Evolutionary conservation across 2,797 vertebrate genomes (phyloP), one percentile per base, ranked within the genome.

Genomic region (Paguma larvata): DNA sequence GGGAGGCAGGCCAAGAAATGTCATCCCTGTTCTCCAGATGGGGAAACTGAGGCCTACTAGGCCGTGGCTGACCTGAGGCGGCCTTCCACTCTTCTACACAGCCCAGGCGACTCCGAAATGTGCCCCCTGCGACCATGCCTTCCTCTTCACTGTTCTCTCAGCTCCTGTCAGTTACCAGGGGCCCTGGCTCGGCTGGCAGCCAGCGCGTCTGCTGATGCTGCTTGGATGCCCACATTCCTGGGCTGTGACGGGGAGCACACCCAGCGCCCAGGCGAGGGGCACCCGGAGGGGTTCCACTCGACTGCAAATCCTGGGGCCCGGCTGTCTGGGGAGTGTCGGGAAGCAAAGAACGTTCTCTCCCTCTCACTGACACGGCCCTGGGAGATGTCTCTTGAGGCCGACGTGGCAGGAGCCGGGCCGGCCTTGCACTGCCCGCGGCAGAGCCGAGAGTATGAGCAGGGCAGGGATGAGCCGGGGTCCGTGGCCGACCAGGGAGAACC

Each of bases 141-240:
- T 89, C 59, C 72, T 65, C 78, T 89, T 65, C 15, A 59, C 83
- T 38, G 53, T 38, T 91, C 84, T 94, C 78, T 95, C 77, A 85
- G 79, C 95, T 96, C 78, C 70, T 75, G 86, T 88, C 96, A 92
- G 93, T 72, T 77, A 63, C 30, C 87, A 90, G 89, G 72, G 85
- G 87, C 92, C 70, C 65, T 11, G 34, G 70, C 91, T 92, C 34
- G 80, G 96, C 97, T 65, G 89, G 41, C 95, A 95, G 96, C 97
- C 95, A 97, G 92, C 23, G 0, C 75, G 92, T 96, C 97, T 93
- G 93, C 83, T 87, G 79, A 53, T 34, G 80, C 63, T n/a, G 62
- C 77, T 88, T 15, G 18, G 96, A 90, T 94, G 93, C 70, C 91
- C 93, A 73, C 96, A 97, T 97, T 96, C 97, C 95, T 96, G 95